Evolutionary conservation across 1,140 invertebrate genomes (phyloP), one percentile per base, ranked within the genome.

Genomic region (Philopotamus ludificatus): DNA sequence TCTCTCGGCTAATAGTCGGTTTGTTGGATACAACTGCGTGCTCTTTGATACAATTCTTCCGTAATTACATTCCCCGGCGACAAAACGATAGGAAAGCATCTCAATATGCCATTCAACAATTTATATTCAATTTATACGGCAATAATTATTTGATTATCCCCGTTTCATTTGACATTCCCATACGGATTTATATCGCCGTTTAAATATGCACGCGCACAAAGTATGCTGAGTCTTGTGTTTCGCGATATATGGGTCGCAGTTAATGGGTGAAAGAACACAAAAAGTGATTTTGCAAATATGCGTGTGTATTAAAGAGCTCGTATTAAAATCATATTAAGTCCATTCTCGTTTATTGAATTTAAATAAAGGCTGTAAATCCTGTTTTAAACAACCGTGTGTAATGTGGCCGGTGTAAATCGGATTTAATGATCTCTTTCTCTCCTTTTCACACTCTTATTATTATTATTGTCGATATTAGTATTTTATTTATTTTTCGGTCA

Each of bases 1-100:
- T 57, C 54, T 57, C 54, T 55, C 23, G 42, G 54, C 39, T 57
- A 57, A 57, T 42, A 57, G 54, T 54, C 51, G 51, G n/a, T 34
- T 34, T 12, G 15, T 39, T 57, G 54, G 34, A 57, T 57, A 21
- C 54, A 21, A 57, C 15, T 57, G 54, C 54, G 23, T 57, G 23
- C 39, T 15, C 34, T 20, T 42, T n/a, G 54, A 42, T 42, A 57
- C 54, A 42, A 57, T 57, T 57, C 54, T 57, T 57, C 16, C 34
- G 54, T 57, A 57, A 57, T 57, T 57, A 39, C 54, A 20, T 39
- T 21, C 54, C 21, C 34, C 28, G 28, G 28, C 12, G 12, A 34
- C 12, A 34, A 57, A 57, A 42, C 34, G 54, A 15, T 57, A 57
- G 54, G 42, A 57, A 57, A 39, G 54, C 54, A 20, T 57, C 39